Base-by-base conservation (phyloP, 1,140 invertebrate genomes). In the Drosophila biarmipes region DNA sequence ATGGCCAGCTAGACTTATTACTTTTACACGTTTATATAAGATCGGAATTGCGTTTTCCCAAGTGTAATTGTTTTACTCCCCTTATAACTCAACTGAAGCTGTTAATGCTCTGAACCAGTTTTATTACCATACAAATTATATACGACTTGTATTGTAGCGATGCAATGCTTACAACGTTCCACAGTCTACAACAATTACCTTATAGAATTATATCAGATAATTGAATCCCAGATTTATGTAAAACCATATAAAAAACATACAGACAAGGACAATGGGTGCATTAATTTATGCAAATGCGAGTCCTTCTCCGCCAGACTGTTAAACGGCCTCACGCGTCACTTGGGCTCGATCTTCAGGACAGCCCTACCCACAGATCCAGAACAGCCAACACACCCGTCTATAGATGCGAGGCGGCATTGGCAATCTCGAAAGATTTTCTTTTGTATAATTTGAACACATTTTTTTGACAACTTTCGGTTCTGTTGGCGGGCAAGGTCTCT, bases 271-370 rank as follows among this genome's bases (percentile, higher is more conserved):
- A 68, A 68, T 76, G 35, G 43, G 37, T 68, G 48, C 45, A 78
- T 61, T 78, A 37, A 86, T 71, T 76, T 71, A 86, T 87, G 73
- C 51, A 71, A 64, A 74, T 75, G 63, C 34, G 57, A 78, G 54
- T 86, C 59, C 78, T 76, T 67, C 43, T 76, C 66, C 64, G 72
- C 51, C 66, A 82, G 82, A 89, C 82, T 82, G 78, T 79, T 89
- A 58, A 87, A 86, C 74, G 71, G 61, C 82, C 78, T 87, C 43
- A 82, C 71, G 78, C 82, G 64, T 82, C 84, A 87, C 82, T 80
- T 63, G 49, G 62, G 15, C 29, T 19, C 19, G 40, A 14, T 67
- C 31, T 37, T 34, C 63, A 53, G 62, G 62, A 54, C 48, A 38
- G 45, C 5, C 34, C 40, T 40, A 34, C 37, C 21, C 14, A 48